Percentiles rank a stretch among this genome's conserved stretches.
Evolutionary conservation across 2,888 invertebrate species (phyloP).

Genomic region (Elysia crispata): DNA sequence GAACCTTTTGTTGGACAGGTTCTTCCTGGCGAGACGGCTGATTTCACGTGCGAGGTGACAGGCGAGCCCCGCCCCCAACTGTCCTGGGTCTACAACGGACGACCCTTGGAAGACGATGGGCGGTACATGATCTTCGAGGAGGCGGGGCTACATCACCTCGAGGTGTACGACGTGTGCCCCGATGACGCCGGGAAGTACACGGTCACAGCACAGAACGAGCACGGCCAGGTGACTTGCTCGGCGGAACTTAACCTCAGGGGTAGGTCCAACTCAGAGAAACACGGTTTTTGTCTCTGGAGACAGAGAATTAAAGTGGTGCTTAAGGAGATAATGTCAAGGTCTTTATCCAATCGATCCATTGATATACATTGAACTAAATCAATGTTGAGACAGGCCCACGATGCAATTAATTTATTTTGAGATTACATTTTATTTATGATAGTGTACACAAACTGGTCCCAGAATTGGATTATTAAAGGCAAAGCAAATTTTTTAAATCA

Average conservation of each 20-base stretch:
- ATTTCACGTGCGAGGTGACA: slow-evolving; percentile 68
- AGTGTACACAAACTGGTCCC: no score
- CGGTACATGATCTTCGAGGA: slow-evolving; percentile 65
- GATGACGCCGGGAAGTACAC: slow-evolving; percentile 88
- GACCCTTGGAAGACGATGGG: slow-evolving; percentile 84
- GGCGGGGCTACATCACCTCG: slow-evolving; percentile 67
- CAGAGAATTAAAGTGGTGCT: no score
- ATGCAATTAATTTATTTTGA: no score
- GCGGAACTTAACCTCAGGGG: slow-evolving; percentile 58
- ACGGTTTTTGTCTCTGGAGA: no score
- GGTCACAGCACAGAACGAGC: slow-evolving; percentile 84
- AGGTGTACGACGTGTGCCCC: slow-evolving; percentile 76
- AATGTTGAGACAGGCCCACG: no score
- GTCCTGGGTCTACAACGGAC: slow-evolving; percentile 68
- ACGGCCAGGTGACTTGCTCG: slow-evolving; percentile 82
- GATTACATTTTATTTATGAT: no score
- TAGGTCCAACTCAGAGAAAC: neutral
- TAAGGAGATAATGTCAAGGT: no score
- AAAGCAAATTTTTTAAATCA: neutral
- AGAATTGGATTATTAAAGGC: slow-evolving; percentile 1
- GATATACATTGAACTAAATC: no score
- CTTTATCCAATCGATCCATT: no score
- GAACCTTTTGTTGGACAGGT: slow-evolving; percentile 57
- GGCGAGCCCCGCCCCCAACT: slow-evolving; percentile 70
- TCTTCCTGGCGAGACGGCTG: slow-evolving; percentile 66